A percentile compares a stretch with the other conserved stretches of the same genome.
Conservation (phyloP, 2,888 invertebrate genomes). For the Mesodorylaimus sp. region DNA sequence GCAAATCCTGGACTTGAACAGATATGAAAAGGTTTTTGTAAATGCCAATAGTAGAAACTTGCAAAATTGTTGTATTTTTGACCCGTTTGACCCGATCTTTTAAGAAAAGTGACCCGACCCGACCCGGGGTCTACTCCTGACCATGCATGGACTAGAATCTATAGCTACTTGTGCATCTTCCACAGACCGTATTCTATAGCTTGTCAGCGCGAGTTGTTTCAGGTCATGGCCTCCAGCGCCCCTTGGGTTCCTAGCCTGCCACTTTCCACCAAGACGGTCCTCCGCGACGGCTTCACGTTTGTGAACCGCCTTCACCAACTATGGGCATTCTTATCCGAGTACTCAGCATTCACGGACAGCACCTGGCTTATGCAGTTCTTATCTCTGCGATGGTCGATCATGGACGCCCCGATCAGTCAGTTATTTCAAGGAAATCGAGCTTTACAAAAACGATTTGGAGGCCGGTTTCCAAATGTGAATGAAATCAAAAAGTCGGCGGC, state of each 20-base stretch:
- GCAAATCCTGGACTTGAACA: too few relatives aligned
- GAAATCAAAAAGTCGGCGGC: conserved; percentile 6
- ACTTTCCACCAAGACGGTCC: conserved; percentile 9
- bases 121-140: too few relatives aligned
- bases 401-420: conserved; percentile 21
- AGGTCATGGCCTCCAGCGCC: conserved; percentile 19
- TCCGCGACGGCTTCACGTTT: conserved; percentile 8
- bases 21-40: too few relatives aligned
- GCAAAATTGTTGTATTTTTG: too few relatives aligned
- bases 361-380: conserved; percentile 14
- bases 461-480: conserved; percentile 6
- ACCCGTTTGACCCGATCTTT: too few relatives aligned
- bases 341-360: conserved; percentile 14
- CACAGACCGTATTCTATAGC: too few relatives aligned
- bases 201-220: too few relatives aligned
- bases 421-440: conserved; percentile 23
- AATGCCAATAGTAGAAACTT: too few relatives aligned
- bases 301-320: neutral
- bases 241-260: conserved; percentile 14
- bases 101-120: too few relatives aligned
- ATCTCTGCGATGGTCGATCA: conserved; percentile 16
- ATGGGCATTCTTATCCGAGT: conserved; percentile 15
- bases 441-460: neutral
- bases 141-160: too few relatives aligned
- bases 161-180: too few relatives aligned